phyloP scores from a whole-genome alignment of 1,140 invertebrate species.

The Araneus ventricosus region DNA sequence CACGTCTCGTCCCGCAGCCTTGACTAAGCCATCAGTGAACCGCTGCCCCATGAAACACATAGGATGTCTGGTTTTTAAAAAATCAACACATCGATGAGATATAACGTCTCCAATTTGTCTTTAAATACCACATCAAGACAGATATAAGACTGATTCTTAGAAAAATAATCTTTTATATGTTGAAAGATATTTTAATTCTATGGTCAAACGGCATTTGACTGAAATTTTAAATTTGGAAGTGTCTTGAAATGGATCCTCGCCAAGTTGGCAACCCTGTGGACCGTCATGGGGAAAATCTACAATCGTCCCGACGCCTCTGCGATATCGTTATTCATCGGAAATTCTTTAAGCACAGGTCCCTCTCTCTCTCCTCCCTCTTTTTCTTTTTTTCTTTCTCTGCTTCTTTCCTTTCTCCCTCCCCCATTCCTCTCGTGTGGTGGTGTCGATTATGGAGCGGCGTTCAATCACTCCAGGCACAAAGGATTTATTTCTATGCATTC shows the following conservation, averaged over 20 bases:
- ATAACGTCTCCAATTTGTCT: too few species aligned
- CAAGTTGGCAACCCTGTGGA: constrained; percentile 41
- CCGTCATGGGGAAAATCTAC: constrained; percentile 42
- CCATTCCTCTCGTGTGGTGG: constrained; percentile 24
- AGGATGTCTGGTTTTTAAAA: too few species aligned
- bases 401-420: not conserved
- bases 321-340: constrained; percentile 71
- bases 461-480: constrained; percentile 66
- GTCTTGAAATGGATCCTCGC: not conserved
- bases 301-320: constrained; percentile 39
- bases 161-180: too few species aligned
- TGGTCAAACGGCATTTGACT: too few species aligned
- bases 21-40: too few species aligned
- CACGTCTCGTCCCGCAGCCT: too few species aligned
- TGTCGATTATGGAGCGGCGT: constrained; percentile 54
- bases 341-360: constrained; percentile 56
- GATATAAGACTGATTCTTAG: too few species aligned
- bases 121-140: too few species aligned
- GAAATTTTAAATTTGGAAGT: too few species aligned
- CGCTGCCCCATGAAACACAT: too few species aligned
- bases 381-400: not conserved
- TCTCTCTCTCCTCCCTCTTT: not conserved
- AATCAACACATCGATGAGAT: too few species aligned
- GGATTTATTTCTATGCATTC: constrained; percentile 63
- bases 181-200: too few species aligned